Base-by-base conservation (phyloP, 1,140 invertebrate species). In the Cydia strobilella region DNA sequence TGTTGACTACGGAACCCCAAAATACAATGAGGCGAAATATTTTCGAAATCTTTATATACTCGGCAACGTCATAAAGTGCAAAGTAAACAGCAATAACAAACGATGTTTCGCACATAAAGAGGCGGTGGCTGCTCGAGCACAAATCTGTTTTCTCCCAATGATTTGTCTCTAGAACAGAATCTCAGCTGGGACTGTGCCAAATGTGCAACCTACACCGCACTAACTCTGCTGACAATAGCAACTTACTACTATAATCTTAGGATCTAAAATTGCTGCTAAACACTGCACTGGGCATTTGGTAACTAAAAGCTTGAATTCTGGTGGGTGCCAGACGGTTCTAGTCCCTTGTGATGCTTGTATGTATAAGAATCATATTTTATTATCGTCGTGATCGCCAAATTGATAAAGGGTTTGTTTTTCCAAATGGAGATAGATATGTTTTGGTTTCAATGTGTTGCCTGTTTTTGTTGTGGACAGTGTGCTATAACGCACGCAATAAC, bases 141-240 rank as follows among this genome's bases (percentile, higher is more conserved):
- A 84, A 92, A 92, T 90, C 88, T 90, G 90, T 90, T 90, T 88
- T 92, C 87, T 86, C 82, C 79, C 88, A 84, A 86, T 84, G 89
- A 92, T 92, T 90, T 92, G 90, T 92, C 88, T 89, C 85, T 82
- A 78, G 80, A 86, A 88, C 82, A 75, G 84, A 90, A 90, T 90
- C 88, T 88, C 80, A 75, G 84, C 86, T 90, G 89, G 90, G 86
- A 73, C 79, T 65, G 78, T 86, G 89, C 89, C 90, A 92, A 92
- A 91, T 90, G 86, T 87, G 84, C 84, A 84, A 83, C 77, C 77
- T 81, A 72, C 76, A 80, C 86, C 76, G 82, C 76, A 15, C 72
- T 75, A 27, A 27, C 73, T 73, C 66, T 85, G 45, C 81, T 10
- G 10, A 51, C 71, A 39, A 31, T 0, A 45, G 12, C 71, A 42